Base-by-base conservation (phyloP, 2,888 invertebrate species). In the Selenia dentaria region DNA sequence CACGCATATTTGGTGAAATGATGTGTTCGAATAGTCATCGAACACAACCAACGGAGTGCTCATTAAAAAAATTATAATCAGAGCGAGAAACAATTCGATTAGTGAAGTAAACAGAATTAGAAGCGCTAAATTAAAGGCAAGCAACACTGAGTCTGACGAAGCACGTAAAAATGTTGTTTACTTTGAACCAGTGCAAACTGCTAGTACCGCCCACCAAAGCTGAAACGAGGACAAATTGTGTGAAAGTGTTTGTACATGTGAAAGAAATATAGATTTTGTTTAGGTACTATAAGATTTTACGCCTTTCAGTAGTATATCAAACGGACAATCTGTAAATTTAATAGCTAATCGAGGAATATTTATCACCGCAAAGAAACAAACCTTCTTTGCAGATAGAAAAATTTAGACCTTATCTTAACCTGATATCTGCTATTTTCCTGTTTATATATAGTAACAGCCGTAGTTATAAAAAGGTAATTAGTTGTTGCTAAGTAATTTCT, bases 131-230 rank as follows among this genome's bases (percentile, higher is more conserved):
- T 79, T 74, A 79, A 82, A 77, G 81, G 77, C 81, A 79, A 83
- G 78, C 80, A 72, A 46, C 67, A 73, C 67, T 84, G 82, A 85
- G 63, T 84, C 84, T 83, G 63, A 83, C 79, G 82, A 82, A 61
- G 72, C 81, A 83, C 79, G 72, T 79, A 83, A 83, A 82, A 78
- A 79, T 66, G 36, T 62, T 61, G 51, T 89, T 89, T 90, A 90
- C 90, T 87, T 88, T 81, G 64, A 62, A 80, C 61, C 70, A 74
- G 78, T 73, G 78, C 75, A 82, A 77, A 73, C 76, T 79, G 71
- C 81, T 84, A 90, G 81, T 76, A 89, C 81, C 90, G 90, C 71
- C 90, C 90, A 83, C 90, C 84, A 75, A 83, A 88, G 84, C 90
- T 90, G 90, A 87, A 90, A 90, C 54, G 67, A 74, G 70, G 74